Conservation (phyloP, 2,888 invertebrate genomes). For the Hyposoter dolosus region DNA sequence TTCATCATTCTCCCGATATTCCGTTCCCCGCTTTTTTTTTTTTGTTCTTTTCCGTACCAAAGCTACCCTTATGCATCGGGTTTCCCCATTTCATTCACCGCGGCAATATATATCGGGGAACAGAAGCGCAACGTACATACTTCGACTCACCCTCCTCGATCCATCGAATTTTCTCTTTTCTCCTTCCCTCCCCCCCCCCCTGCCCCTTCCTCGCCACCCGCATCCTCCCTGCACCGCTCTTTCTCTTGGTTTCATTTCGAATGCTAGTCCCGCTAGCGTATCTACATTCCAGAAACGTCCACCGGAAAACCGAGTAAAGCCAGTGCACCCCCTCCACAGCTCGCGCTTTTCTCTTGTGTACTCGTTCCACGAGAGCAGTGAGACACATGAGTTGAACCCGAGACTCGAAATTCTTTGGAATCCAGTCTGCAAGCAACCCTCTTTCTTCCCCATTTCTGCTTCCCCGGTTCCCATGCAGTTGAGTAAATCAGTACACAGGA, state of each 20-base stretch:
- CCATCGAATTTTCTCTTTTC: conserved; percentile 38
- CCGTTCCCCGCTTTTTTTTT: conserved; percentile 8
- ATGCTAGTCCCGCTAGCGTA: conserved; percentile 67
- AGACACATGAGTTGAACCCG: conserved; percentile 57
- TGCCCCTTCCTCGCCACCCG: too few relatives aligned
- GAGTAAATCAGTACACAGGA: conserved; percentile 58
- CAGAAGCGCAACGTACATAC: conserved; percentile 37
- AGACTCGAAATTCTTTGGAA: conserved; percentile 59
- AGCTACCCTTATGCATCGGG: conserved; percentile 23
- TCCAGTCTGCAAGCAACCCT: conserved; percentile 37
- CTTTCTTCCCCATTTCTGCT: not conserved
- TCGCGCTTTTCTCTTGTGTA: conserved; percentile 32
- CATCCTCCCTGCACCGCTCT: not conserved
- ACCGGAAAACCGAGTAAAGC: conserved; percentile 63
- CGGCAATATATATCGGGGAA: conserved; percentile 40
- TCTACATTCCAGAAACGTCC: conserved; percentile 73
- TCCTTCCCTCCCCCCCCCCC: not conserved
- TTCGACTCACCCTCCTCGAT: conserved; percentile 31
- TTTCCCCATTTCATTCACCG: conserved; percentile 43
- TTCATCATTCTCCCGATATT: conserved; percentile 39
- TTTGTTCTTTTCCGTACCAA: conserved; percentile 7
- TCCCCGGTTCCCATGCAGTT: not conserved
- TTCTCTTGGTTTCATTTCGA: conserved; percentile 64
- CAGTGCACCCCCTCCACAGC: conserved; percentile 46
- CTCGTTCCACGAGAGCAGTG: conserved; percentile 26